Evolutionary conservation across 35 echinoderm and acorn worm species (phyloP), one percentile per base, ranked within the genome.

Genomic region (Apostichopus japonicus): DNA sequence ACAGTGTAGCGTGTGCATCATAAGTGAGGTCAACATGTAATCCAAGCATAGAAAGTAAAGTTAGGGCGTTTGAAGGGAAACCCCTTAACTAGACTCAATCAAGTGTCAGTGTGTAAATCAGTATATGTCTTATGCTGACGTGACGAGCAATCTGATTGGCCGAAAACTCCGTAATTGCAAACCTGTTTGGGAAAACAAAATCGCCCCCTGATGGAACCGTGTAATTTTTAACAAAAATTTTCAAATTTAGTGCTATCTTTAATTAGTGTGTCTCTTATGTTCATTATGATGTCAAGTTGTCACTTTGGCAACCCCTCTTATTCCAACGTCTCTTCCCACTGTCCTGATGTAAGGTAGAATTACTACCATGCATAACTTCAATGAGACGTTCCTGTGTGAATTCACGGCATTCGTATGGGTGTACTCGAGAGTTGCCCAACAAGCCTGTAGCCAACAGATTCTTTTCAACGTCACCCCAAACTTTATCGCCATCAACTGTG

Each of bases 161-260:
- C n/a, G n/a, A n/a, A n/a, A n/a, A n/a, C n/a, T n/a, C n/a, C n/a
- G n/a, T n/a, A n/a, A n/a, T n/a, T n/a, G n/a, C n/a, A n/a, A n/a
- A n/a, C n/a, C n/a, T n/a, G 52, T 93, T 81, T 72, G 80, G 92
- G 87, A 76, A 94, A 71, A 87, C 44, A 86, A 4, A 1, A 56
- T 15, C 79, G 87, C 15, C 92, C 82, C 13, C 92, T 77, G 11
- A 17, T 17, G 33, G 70, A 90, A 44, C 67, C 52, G 9, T 90
- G 65, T 44, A 90, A 77, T 77, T 77, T 90, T 19, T 67, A 75
- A 77, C 76, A 90, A 15, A 90, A 5, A 13, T 90, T 90, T 15
- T 90, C 23, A 44, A 90, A 90, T 24, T 90, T 90, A 5, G 88
- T 54, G 6, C 77, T 19, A 53, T 90, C 65, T 15, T 17, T 77